phyloP scores from a whole-genome alignment of 2,113 vertebrate species.

The Anthoscopus minutus region DNA sequence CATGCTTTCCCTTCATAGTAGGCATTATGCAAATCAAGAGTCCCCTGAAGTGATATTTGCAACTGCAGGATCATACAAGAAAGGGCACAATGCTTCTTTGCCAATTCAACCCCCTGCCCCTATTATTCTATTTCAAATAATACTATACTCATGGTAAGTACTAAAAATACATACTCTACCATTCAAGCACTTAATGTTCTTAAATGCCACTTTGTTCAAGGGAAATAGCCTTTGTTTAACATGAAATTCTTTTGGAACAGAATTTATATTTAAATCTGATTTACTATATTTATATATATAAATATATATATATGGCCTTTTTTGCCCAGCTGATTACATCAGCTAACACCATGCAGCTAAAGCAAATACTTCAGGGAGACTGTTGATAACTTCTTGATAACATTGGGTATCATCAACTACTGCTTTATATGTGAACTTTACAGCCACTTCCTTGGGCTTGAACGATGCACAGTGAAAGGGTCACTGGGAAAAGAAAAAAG shows the following conservation, averaged over 20 bases:
- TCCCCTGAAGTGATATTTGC: slow-evolving; percentile 61
- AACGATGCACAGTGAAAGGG: neutral
- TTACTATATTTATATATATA: neutral
- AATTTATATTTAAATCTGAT: slow-evolving; percentile 31
- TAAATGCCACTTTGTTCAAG: slow-evolving; percentile 49
- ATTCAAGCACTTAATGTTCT: slow-evolving; percentile 46
- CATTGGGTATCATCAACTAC: neutral
- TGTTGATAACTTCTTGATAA: neutral
- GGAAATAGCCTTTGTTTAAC: slow-evolving; percentile 39
- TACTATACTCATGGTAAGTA: slow-evolving; percentile 19
- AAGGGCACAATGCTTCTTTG: slow-evolving; percentile 29
- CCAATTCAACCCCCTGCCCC: slow-evolving; percentile 27
- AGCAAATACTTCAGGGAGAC: neutral
- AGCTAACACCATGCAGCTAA: neutral
- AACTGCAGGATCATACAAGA: slow-evolving; percentile 39
- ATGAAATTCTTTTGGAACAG: neutral
- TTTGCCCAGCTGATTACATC: neutral
- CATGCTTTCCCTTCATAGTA: slow-evolving; percentile 39
- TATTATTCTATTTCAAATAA: slow-evolving; percentile 40
- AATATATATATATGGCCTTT: neutral
- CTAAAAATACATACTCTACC: slow-evolving; percentile 43
- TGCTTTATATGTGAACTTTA: neutral
- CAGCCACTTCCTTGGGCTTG: neutral
- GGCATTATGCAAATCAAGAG: slow-evolving; percentile 58
- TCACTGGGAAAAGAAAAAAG: neutral